These are phyloP conservation scores for Malaclemys terrapin DNA, from an alignment of 2,113 vertebrate genomes.

Conservation along the genomic window DNA sequence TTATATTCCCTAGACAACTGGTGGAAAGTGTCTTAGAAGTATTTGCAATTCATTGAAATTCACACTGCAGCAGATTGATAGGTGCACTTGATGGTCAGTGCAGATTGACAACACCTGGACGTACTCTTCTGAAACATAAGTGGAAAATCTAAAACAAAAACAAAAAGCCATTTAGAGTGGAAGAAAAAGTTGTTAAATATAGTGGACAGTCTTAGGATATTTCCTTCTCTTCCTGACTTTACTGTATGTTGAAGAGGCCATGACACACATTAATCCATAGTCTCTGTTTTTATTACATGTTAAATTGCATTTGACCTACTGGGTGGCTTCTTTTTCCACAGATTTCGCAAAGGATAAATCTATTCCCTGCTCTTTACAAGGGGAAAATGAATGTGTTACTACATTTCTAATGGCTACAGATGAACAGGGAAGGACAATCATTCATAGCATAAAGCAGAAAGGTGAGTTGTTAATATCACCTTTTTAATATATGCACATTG, in stretches of 20 bases:
- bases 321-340: constrained; percentile 77
- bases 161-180: background rate
- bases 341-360: constrained; percentile 88
- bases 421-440: constrained; percentile 84
- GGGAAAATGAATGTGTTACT: constrained; percentile 90
- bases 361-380: constrained; percentile 88
- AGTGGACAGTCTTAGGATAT: background rate
- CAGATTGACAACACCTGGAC: constrained; percentile 72
- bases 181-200: background rate
- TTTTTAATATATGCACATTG: background rate
- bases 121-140: constrained; percentile 73
- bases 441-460: constrained; percentile 86
- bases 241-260: constrained; percentile 5
- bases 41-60: constrained; percentile 73
- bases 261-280: constrained; percentile 60
- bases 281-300: constrained; percentile 51
- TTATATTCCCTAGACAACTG: constrained; percentile 75
- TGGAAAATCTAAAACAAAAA: constrained; percentile 42
- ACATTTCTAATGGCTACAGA: constrained; percentile 87
- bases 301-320: constrained; percentile 71
- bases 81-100: constrained; percentile 74
- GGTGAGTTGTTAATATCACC: constrained; percentile 79
- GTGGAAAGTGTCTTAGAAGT: constrained; percentile 61
- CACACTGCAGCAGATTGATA: constrained; percentile 68
- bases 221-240: constrained; percentile 31